Conservation (phyloP, 2,888 invertebrate genomes). For the Meganola albula region DNA sequence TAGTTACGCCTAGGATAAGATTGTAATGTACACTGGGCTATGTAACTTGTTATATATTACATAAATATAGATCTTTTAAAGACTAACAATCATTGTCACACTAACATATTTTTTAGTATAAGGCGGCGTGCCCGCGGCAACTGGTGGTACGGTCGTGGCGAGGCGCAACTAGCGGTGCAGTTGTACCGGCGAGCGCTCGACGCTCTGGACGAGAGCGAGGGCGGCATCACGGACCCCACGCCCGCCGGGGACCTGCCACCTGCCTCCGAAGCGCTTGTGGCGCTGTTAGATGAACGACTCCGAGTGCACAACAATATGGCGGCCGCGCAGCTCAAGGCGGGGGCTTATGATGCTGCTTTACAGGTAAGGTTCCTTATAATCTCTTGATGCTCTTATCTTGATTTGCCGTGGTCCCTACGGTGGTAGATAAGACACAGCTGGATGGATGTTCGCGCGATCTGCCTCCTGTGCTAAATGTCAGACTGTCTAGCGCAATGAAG, state of each 20-base stretch:
- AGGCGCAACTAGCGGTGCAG: conserved; percentile 88
- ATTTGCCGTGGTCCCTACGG: too few species aligned
- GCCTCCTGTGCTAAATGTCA: too few species aligned
- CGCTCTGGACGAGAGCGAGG: conserved; percentile 85
- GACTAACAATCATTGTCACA: too few species aligned
- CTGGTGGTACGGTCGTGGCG: conserved; percentile 91
- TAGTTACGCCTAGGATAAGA: too few species aligned
- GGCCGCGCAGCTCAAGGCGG: conserved; percentile 92
- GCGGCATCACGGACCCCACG: conserved; percentile 78
- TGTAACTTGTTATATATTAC: too few species aligned
- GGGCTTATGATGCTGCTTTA: conserved; percentile 90
- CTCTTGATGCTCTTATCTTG: too few species aligned
- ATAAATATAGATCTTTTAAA: too few species aligned
- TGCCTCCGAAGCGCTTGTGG: conserved; percentile 42
- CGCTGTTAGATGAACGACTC: conserved; percentile 86
- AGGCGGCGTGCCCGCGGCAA: conserved; percentile 88
- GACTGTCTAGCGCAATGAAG: too few species aligned
- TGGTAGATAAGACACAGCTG: too few species aligned
- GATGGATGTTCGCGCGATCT: too few species aligned
- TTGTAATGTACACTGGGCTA: too few species aligned
- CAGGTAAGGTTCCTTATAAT: conserved; percentile 74
- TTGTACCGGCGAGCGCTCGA: conserved; percentile 91
- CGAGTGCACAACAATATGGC: conserved; percentile 95
- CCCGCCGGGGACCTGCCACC: conserved; percentile 62
- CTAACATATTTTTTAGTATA: conserved; percentile 33